phyloP scores from a whole-genome alignment of 2,888 invertebrate species.

The Acanthococcus lagerstroemiae region DNA sequence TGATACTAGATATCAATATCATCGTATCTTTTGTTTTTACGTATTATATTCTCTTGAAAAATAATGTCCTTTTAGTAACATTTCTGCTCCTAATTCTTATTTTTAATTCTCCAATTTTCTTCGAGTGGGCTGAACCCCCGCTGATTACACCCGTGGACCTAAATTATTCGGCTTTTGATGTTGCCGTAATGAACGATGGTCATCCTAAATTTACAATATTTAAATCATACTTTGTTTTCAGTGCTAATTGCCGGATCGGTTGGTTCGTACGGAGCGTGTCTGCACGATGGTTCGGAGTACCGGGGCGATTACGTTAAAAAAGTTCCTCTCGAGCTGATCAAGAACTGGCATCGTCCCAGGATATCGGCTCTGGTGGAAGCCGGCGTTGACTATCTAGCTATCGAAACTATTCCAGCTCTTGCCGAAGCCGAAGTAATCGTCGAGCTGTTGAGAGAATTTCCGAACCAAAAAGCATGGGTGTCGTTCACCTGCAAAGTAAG shows the following conservation, averaged over 20 bases:
- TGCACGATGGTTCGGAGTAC: constrained; percentile 88
- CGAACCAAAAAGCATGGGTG: constrained; percentile 71
- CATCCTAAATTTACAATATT: too few species aligned
- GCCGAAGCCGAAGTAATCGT: constrained; percentile 74
- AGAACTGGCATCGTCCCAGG: constrained; percentile 74
- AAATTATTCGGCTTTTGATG: too few species aligned
- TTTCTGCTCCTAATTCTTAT: too few species aligned
- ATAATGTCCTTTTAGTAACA: too few species aligned
- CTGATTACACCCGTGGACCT: too few species aligned
- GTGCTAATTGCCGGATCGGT: constrained; percentile 74
- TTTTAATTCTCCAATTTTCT: too few species aligned
- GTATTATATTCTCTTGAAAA: too few species aligned
- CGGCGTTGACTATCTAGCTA: constrained; percentile 73
- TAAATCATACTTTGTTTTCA: constrained; percentile 2
- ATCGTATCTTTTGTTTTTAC: too few species aligned
- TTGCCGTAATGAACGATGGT: too few species aligned
- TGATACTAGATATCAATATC: too few species aligned
- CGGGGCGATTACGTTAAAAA: constrained; percentile 66
- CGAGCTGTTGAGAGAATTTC: constrained; percentile 67
- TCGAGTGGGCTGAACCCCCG: too few species aligned
- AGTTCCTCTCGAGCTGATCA: constrained; percentile 56
- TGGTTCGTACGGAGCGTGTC: constrained; percentile 83
- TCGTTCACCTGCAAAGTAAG: constrained; percentile 73
- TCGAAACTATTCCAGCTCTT: constrained; percentile 85
- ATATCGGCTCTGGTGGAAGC: constrained; percentile 66